phyloP scores from a whole-genome alignment of 2,113 vertebrate species.

The Rana temporaria region DNA sequence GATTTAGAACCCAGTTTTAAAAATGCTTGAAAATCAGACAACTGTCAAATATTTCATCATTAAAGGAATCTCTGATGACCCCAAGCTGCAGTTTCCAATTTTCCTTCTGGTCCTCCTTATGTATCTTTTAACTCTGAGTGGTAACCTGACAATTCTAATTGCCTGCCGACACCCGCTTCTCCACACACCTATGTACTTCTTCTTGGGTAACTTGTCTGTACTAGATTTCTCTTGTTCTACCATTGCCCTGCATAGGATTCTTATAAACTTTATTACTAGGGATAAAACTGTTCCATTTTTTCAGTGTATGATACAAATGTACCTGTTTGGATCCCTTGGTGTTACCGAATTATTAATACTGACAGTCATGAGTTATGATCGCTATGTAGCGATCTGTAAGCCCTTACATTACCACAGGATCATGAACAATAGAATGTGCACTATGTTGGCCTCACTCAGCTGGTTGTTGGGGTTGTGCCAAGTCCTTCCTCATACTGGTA shows the following conservation, averaged over 20 bases:
- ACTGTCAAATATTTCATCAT: no score
- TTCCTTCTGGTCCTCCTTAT: constrained; percentile 7
- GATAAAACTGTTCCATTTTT: constrained; percentile 48
- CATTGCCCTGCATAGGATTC: constrained; percentile 60
- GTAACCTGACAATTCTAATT: constrained; percentile 60
- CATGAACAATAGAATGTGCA: constrained; percentile 13
- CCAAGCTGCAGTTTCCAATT: not conserved
- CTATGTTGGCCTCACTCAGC: not conserved
- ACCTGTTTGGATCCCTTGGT: constrained; percentile 26
- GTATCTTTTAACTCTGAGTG: constrained; percentile 58
- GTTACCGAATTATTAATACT: constrained; percentile 57
- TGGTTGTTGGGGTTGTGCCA: constrained; percentile 2
- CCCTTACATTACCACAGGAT: constrained; percentile 28
- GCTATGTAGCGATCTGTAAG: constrained; percentile 54
- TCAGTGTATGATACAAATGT: constrained; percentile 63
- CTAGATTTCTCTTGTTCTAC: constrained; percentile 58
- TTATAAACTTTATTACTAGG: constrained; percentile 29
- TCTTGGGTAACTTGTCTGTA: constrained; percentile 60
- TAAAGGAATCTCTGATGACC: no score
- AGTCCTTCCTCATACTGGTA: not conserved
- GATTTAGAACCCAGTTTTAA: no score
- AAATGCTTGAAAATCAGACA: no score
- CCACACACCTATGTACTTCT: constrained; percentile 65
- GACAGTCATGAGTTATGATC: constrained; percentile 59
- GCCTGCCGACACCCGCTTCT: constrained; percentile 44